These are phyloP conservation scores for Rousettus madagascariensis DNA, from an alignment of 2,797 vertebrate genomes.

Conservation along the genomic window DNA sequence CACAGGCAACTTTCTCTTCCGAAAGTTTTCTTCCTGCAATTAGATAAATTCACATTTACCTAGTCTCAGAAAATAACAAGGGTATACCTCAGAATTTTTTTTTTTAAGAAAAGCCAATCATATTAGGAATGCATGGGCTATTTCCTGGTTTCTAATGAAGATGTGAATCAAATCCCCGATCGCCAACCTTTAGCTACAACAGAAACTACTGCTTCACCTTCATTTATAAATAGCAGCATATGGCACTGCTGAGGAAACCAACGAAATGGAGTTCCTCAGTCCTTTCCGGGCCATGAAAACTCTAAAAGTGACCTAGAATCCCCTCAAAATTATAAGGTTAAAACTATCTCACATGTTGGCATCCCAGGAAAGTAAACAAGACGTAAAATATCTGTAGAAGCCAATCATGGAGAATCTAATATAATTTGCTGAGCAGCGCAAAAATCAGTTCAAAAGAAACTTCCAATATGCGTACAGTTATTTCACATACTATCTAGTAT, in stretches of 20 bases:
- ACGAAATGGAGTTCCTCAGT: background rate
- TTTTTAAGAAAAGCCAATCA: background rate
- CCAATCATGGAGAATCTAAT: background rate
- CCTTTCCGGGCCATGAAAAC: background rate
- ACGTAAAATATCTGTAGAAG: background rate
- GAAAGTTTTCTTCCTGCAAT: slow-evolving; percentile 89
- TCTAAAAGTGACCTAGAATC: background rate
- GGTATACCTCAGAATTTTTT: background rate
- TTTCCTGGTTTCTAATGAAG: background rate
- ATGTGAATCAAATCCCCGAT: background rate
- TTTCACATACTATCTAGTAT: background rate
- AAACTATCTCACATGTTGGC: background rate
- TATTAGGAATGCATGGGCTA: background rate
- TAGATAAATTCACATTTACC: slow-evolving; percentile 51
- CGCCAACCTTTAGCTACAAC: background rate
- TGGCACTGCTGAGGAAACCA: background rate
- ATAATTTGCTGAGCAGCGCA: background rate
- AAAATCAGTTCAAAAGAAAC: slow-evolving; percentile 24
- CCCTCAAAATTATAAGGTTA: background rate
- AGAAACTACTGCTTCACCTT: slow-evolving; percentile 9
- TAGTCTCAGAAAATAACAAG: slow-evolving; percentile 62
- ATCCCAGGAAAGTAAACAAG: background rate
- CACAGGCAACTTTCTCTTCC: slow-evolving; percentile 94
- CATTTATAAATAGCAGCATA: background rate
- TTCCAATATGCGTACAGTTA: background rate